phyloP scores from a whole-genome alignment of 2,888 invertebrate genomes.

The Rosalia funebris region DNA sequence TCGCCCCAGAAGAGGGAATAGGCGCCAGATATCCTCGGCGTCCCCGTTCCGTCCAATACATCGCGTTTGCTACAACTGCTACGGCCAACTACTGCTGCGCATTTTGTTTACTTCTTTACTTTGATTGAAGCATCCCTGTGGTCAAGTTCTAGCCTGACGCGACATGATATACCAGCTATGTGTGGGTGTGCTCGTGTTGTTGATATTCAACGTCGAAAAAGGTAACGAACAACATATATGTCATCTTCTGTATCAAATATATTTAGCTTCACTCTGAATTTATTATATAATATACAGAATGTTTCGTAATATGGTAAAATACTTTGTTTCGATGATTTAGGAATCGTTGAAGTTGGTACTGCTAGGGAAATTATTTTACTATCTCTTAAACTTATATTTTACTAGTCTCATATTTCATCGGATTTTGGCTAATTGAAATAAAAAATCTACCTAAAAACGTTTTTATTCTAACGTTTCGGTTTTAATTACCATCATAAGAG shows the following conservation, averaged over 20 bases:
- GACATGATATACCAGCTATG: conserved; percentile 10
- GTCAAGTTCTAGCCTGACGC: conserved; percentile 4
- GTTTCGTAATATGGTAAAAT: background rate
- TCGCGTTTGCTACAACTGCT: conserved; percentile 6
- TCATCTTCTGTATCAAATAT: background rate
- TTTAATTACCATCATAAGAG: no score
- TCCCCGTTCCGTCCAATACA: conserved; percentile 21
- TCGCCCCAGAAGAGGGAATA: conserved; percentile 16
- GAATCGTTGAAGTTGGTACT: no score
- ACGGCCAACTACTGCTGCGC: conserved; percentile 27
- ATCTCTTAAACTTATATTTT: no score
- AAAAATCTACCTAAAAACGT: no score
- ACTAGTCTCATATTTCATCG: no score
- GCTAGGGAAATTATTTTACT: no score
- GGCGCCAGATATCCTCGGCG: conserved; percentile 48
- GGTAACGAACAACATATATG: conserved; percentile 1
- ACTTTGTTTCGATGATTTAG: background rate
- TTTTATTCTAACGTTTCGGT: no score
- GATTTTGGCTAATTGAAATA: no score
- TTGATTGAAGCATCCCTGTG: conserved; percentile 12
- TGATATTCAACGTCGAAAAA: conserved; percentile 13
- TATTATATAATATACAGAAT: background rate
- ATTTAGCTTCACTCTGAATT: background rate
- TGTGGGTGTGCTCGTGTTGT: background rate
- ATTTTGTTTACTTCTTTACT: conserved; percentile 37